These are phyloP conservation scores for Drosophila ohnishii DNA, from an alignment of 1,140 invertebrate genomes.

Conservation along the genomic window DNA sequence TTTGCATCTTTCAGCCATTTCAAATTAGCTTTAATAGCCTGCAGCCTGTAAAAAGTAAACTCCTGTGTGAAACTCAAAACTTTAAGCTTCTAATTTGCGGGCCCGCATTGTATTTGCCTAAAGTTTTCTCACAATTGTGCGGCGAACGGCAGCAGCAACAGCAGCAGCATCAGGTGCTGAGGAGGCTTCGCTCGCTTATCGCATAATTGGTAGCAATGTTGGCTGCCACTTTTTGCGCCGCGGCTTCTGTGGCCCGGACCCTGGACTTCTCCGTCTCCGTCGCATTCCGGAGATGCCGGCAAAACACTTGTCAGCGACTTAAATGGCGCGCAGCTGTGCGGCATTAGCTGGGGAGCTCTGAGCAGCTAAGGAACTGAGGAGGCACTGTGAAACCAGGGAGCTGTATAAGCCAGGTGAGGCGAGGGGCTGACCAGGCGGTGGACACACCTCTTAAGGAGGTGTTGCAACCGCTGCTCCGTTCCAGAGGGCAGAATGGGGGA, in stretches of 20 bases:
- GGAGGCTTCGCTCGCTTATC: slow-evolving; percentile 62
- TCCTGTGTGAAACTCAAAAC: not conserved
- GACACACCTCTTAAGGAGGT: slow-evolving; percentile 74
- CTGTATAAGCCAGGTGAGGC: slow-evolving; percentile 16
- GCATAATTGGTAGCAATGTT: slow-evolving; percentile 81
- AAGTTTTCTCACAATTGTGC: slow-evolving; percentile 44
- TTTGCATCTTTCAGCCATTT: slow-evolving; percentile 1
- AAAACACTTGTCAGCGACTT: slow-evolving; percentile 80
- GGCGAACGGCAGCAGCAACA: slow-evolving; percentile 1
- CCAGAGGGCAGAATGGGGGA: slow-evolving; percentile 8
- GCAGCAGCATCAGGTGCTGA: slow-evolving; percentile 29
- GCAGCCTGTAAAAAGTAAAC: slow-evolving; percentile 1
- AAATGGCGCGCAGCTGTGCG: slow-evolving; percentile 78
- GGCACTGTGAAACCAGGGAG: slow-evolving; percentile 14
- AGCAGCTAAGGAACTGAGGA: slow-evolving; percentile 9
- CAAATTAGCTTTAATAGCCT: slow-evolving; percentile 2
- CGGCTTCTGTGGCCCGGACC: slow-evolving; percentile 44
- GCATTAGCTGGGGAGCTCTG: slow-evolving; percentile 55
- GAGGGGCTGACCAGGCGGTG: slow-evolving; percentile 22
- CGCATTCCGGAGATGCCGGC: slow-evolving; percentile 76
- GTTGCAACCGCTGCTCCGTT: slow-evolving; percentile 46
- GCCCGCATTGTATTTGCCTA: slow-evolving; percentile 28
- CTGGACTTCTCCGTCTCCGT: slow-evolving; percentile 32
- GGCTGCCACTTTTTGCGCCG: slow-evolving; percentile 76
- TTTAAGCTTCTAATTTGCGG: slow-evolving; percentile 25